Evolutionary conservation across 2,113 vertebrate genomes (phyloP).

Genomic region (Prochilodus magdalenae): DNA sequence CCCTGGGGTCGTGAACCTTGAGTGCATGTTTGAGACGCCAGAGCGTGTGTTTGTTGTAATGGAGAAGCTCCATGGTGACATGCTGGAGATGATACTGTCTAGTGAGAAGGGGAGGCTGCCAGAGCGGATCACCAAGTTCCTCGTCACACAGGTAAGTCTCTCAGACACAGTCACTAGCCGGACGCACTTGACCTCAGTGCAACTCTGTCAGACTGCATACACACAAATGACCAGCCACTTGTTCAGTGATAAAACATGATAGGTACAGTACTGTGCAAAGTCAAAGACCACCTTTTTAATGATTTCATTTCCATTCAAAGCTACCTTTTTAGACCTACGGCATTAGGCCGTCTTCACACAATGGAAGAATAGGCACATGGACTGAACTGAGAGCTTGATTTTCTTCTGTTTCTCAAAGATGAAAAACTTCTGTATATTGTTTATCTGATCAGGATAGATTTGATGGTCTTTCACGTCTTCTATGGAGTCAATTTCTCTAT

Average conservation of each 20-base stretch:
- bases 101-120: conserved; percentile 97
- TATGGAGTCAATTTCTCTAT: no score
- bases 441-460: no score
- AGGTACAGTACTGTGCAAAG: not conserved
- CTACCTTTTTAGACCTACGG: no score
- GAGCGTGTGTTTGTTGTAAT: conserved; percentile 98
- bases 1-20: conserved; percentile 95
- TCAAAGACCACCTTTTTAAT: no score
- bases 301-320: no score
- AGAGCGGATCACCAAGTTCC: conserved; percentile 95
- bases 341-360: no score
- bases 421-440: no score
- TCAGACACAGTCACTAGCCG: not conserved
- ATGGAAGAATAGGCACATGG: no score
- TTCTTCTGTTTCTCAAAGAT: no score
- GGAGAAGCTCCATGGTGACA: conserved; percentile 99
- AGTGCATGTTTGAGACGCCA: conserved; percentile 98
- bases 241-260: not conserved
- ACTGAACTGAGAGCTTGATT: no score
- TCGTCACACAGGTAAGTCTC: conserved; percentile 90
- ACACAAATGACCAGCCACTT: not conserved
- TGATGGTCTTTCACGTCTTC: no score
- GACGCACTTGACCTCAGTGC: not conserved
- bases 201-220: not conserved
- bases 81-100: conserved; percentile 99